Evolutionary conservation across 1,140 invertebrate genomes (phyloP).

Genomic region (Eupeodes corollae): DNA sequence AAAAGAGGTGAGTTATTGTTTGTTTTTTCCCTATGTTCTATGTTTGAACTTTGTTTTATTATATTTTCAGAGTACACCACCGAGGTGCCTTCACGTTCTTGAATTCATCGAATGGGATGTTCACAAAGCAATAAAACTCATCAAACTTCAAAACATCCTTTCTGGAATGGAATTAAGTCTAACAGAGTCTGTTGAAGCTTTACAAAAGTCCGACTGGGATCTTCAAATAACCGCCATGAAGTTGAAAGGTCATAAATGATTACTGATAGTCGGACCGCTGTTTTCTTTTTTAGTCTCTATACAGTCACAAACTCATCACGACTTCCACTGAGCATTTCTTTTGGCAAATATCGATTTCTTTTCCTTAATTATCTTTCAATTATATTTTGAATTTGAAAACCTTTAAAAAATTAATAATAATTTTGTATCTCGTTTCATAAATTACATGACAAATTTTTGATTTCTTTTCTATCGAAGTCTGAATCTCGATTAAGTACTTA

Average conservation of each 20-base stretch:
- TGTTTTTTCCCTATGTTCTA: not conserved
- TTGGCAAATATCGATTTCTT: too few relatives aligned
- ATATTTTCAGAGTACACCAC: constrained; percentile 52
- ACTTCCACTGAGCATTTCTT: too few relatives aligned
- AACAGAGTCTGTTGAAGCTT: constrained; percentile 33
- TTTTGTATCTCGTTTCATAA: too few relatives aligned
- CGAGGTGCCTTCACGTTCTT: constrained; percentile 67
- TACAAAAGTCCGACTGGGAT: constrained; percentile 40
- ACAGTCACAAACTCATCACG: too few relatives aligned
- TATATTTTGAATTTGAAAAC: too few relatives aligned
- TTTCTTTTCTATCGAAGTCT: too few relatives aligned
- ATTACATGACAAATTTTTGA: too few relatives aligned
- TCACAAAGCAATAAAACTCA: constrained; percentile 76
- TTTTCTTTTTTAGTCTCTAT: too few relatives aligned
- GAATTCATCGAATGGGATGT: constrained; percentile 82
- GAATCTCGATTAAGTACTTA: too few relatives aligned
- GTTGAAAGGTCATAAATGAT: constrained; percentile 26
- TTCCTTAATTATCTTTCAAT: too few relatives aligned
- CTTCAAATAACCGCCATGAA: constrained; percentile 29
- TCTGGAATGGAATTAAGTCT: constrained; percentile 34
- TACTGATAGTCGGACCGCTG: not conserved
- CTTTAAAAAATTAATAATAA: too few relatives aligned
- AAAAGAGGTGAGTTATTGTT: constrained; percentile 50
- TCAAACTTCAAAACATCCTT: constrained; percentile 58
- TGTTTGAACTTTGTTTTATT: not conserved